phyloP scores from a whole-genome alignment of 92 coral and sea anemone genomes.

The Muricea muricata region DNA sequence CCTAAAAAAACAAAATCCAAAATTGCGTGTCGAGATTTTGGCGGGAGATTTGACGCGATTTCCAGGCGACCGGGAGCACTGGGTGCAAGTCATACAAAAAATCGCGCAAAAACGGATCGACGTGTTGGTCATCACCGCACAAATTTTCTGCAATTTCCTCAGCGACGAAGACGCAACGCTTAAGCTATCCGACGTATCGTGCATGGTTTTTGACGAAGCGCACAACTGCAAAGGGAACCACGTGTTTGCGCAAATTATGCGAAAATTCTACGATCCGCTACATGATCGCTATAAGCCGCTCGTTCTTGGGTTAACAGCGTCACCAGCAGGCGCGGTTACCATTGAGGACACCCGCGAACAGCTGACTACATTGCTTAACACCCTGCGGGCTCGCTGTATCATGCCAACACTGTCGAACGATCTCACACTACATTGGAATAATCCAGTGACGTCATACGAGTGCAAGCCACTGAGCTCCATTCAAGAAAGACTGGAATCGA shows the following conservation, averaged over 20 bases:
- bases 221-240: constrained; percentile 92
- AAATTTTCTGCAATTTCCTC: constrained; percentile 82
- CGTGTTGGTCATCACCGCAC: constrained; percentile 90
- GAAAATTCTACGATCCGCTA: constrained; percentile 62
- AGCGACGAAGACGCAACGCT: constrained; percentile 68
- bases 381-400: constrained; percentile 75
- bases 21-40: constrained; percentile 76
- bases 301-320: constrained; percentile 89
- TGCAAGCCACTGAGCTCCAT: constrained; percentile 13
- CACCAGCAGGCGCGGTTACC: constrained; percentile 82
- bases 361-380: constrained; percentile 67
- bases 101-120: constrained; percentile 74
- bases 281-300: constrained; percentile 75
- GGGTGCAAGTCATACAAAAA: constrained; percentile 66
- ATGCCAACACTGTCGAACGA: constrained; percentile 79
- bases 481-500: constrained; percentile 14
- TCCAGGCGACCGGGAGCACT: constrained; percentile 69
- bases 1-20: constrained; percentile 76
- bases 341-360: constrained; percentile 65
- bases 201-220: constrained; percentile 90
- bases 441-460: constrained; percentile 70
- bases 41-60: constrained; percentile 65
- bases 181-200: constrained; percentile 80
- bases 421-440: constrained; percentile 75
- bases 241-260: constrained; percentile 82